Base-by-base conservation (phyloP, 1,140 invertebrate species). In the Euwallacea similis region DNA sequence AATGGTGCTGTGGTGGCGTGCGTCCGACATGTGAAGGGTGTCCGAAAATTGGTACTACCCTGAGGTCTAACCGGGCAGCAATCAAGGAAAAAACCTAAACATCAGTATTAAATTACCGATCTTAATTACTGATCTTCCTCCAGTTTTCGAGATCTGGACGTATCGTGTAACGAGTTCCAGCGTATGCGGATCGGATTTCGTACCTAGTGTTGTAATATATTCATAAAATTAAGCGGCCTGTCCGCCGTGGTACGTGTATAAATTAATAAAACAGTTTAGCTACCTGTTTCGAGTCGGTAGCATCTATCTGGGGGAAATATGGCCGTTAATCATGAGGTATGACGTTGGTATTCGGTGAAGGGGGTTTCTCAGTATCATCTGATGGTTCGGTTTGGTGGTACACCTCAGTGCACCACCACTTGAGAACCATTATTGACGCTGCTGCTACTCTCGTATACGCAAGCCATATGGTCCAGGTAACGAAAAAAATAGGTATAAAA, bases 231-330 rank as follows among this genome's bases (percentile, higher is more conserved):
- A 63, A 63, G 13, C 44, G 61, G 43, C 61, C 61, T 63, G 61
- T 63, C 61, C 16, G 44, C n/a, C 61, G 47, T 47, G 11, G n/a
- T 63, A 63, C 61, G 61, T 63, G 61, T 63, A 13, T 63, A 47
- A 46, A 63, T 63, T 63, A 63, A 63, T 63, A 63, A 63, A 46
- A 63, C 61, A 47, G 61, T 63, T 50, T 50, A 7, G 61, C 61
- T 63, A 63, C 61, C 61, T 63, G 61, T 63, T 63, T 63, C 61
- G 61, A 63, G 61, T 3, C 46, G 47, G 61, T 63, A 63, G 61
- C 47, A 44, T 33, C 8, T 50, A 13, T 13, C 46, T 6, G 46
- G 13, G 46, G 46, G 13, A 11, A 50, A 50, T 11, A 10, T 50
- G 46, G 6, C 46, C 46, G 46, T 50, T 11, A 50, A 50, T 50